Conservation (phyloP, 2,797 vertebrate genomes). For the Macropodus opercularis region DNA sequence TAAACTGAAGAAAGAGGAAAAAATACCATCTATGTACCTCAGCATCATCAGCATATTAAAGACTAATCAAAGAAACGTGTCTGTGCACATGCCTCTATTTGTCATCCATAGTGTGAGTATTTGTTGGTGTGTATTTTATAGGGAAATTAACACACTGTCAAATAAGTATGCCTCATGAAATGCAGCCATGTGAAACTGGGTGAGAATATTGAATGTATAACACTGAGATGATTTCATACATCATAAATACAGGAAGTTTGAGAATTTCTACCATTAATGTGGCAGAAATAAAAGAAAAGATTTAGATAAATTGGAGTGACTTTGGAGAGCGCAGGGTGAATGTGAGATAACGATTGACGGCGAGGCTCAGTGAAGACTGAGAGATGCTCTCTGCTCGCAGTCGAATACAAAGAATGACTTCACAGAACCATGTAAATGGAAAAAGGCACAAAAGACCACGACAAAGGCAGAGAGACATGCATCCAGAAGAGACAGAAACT, state of each 20-base stretch:
- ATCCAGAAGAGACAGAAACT: conserved; percentile 6
- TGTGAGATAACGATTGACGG: conserved; percentile 9
- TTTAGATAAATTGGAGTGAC: neutral
- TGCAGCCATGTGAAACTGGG: neutral
- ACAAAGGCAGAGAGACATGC: conserved; percentile 18
- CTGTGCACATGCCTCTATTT: neutral
- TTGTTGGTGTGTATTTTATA: neutral
- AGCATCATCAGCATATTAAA: conserved; percentile 16
- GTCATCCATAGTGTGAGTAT: neutral
- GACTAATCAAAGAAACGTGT: conserved; percentile 4
- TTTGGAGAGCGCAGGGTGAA: conserved; percentile 4
- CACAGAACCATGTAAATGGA: conserved; percentile 24
- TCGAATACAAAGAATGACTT: conserved; percentile 17
- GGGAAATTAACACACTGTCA: neutral
- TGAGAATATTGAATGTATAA: neutral
- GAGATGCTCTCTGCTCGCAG: neutral
- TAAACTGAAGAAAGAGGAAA: neutral
- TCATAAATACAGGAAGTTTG: neutral
- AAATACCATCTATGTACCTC: neutral
- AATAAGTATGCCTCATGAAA: neutral
- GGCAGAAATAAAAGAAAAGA: neutral
- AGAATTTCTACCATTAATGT: neutral
- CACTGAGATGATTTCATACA: neutral
- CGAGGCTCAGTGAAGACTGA: neutral
- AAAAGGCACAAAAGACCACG: conserved; percentile 29